Evolutionary conservation across 2,888 invertebrate genomes (phyloP).

Genomic region (Teleogryllus oceanicus): DNA sequence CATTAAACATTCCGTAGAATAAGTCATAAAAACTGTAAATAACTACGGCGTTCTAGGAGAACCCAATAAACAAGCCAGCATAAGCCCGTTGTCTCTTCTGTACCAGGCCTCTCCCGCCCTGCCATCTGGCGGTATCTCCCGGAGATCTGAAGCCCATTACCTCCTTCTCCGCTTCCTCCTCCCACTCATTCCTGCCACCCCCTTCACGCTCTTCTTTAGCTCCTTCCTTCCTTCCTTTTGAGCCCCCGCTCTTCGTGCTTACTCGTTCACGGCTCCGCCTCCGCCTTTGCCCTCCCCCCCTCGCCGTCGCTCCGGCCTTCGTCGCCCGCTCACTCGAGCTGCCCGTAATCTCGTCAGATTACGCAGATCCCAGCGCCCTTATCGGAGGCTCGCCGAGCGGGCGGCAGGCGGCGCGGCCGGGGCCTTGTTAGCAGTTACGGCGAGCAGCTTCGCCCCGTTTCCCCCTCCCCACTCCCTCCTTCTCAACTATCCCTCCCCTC

Average conservation of each 20-base stretch:
- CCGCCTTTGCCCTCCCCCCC: neutral
- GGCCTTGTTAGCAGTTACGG: conserved; percentile 1
- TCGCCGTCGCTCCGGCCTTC: neutral
- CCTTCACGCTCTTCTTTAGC: too few relatives aligned
- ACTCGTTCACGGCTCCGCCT: neutral
- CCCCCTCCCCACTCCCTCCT: neutral
- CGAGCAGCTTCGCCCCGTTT: neutral
- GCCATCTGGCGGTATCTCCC: neutral
- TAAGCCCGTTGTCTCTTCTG: neutral
- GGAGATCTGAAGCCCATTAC: neutral
- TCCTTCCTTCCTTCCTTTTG: too few relatives aligned
- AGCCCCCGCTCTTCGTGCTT: too few relatives aligned
- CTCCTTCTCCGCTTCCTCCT: neutral
- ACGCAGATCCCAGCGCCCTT: neutral
- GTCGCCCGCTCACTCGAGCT: neutral
- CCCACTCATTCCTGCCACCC: neutral
- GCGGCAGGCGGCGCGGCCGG: neutral
- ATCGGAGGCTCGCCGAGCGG: neutral
- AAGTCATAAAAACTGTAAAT: neutral
- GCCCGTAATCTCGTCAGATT: neutral
- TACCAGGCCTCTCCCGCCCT: neutral
- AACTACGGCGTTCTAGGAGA: neutral
- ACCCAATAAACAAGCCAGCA: neutral
- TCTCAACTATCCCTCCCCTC: neutral
- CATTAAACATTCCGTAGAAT: neutral